Evolutionary conservation across 92 coral and sea anemone species (phyloP).

Genomic region (Diadumene lineata): DNA sequence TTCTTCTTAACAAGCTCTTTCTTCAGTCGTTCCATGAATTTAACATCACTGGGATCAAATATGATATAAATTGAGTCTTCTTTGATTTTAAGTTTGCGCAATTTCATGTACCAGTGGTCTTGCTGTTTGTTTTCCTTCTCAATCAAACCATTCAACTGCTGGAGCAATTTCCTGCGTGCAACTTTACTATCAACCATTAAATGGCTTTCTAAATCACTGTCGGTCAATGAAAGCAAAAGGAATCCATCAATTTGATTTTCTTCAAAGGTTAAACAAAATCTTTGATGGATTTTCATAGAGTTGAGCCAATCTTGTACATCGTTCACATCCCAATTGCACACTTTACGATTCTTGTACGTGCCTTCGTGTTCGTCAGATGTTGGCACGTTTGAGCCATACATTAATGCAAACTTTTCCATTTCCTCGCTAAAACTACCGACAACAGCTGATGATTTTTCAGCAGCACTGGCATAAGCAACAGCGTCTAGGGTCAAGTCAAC

Average conservation of each 20-base stretch:
- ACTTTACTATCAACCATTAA: conserved; percentile 86
- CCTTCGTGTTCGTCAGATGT: conserved; percentile 51
- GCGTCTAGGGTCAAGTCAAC: conserved; percentile 56
- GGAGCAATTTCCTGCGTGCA: conserved; percentile 68
- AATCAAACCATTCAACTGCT: conserved; percentile 63
- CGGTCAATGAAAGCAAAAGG: conserved; percentile 64
- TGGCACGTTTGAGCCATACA: conserved; percentile 74
- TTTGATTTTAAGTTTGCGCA: conserved; percentile 63
- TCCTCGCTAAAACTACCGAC: conserved; percentile 81
- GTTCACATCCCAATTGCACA: conserved; percentile 64
- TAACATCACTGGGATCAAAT: conserved; percentile 80
- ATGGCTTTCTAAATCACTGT: conserved; percentile 62
- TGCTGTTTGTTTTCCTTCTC: conserved; percentile 63
- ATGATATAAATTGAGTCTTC: conserved; percentile 72
- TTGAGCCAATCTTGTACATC: conserved; percentile 91
- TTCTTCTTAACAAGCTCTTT: conserved; percentile 60
- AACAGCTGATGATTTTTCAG: conserved; percentile 84
- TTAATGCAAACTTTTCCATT: conserved; percentile 76
- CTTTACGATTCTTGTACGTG: conserved; percentile 53
- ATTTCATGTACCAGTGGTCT: conserved; percentile 72
- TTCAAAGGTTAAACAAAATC: conserved; percentile 85
- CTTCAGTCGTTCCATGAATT: conserved; percentile 61
- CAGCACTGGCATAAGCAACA: conserved; percentile 56
- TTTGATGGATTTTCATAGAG: conserved; percentile 77
- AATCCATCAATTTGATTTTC: conserved; percentile 91